Evolutionary conservation across 2,888 invertebrate species (phyloP).

Genomic region (Heliconius cydno): DNA sequence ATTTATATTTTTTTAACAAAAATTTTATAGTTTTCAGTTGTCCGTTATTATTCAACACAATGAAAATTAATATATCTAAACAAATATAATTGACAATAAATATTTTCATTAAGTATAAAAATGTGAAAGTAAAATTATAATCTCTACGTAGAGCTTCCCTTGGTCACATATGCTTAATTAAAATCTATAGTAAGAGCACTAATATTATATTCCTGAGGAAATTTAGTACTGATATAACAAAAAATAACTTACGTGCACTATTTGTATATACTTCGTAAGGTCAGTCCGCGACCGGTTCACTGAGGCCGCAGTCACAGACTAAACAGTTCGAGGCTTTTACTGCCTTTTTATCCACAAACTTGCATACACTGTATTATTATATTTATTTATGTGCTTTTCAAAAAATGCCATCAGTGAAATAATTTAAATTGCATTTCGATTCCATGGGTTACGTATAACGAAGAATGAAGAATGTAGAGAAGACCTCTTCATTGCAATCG

Average conservation of each 20-base stretch:
- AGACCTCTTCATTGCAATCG: not conserved
- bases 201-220: not conserved
- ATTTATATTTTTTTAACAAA: not conserved
- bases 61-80: not conserved
- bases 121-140: not conserved
- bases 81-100: not conserved
- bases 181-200: not conserved
- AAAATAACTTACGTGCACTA: slow-evolving; percentile 60
- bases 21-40: not conserved
- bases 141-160: not conserved
- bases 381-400: slow-evolving; percentile 3
- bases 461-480: not conserved
- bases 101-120: not conserved
- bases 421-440: slow-evolving; percentile 17
- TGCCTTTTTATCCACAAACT: slow-evolving; percentile 69
- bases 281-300: slow-evolving; percentile 69
- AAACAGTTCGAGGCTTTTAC: slow-evolving; percentile 72
- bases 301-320: slow-evolving; percentile 70
- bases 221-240: slow-evolving; percentile 38
- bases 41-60: not conserved
- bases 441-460: slow-evolving; percentile 10
- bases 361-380: slow-evolving; percentile 17
- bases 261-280: slow-evolving; percentile 49
- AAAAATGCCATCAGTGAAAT: slow-evolving; percentile 5
- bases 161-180: not conserved